phyloP scores from a whole-genome alignment of 1,140 invertebrate genomes.

The Euborellia annulipes region DNA sequence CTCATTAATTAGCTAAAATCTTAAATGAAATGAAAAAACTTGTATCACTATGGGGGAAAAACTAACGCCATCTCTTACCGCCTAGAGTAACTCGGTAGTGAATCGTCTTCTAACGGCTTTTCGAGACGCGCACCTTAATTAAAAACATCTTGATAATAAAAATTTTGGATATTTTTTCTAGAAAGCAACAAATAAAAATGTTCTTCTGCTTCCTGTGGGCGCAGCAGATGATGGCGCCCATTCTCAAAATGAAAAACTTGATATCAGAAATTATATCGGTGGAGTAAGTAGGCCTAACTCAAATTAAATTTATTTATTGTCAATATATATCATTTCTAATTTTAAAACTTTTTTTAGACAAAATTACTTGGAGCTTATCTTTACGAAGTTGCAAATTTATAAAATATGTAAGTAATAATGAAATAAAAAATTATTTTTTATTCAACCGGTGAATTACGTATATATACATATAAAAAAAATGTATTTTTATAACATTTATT shows the following conservation, averaged over 20 bases:
- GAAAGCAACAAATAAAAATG: conserved; percentile 81
- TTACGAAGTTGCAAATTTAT: conserved; percentile 52
- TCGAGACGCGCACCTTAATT: no score
- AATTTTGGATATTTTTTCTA: conserved; percentile 34
- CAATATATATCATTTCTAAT: conserved; percentile 5
- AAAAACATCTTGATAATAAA: no score
- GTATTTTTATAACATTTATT: no score
- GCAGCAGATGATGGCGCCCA: conserved; percentile 92
- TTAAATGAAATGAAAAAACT: no score
- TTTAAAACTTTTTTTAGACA: conserved; percentile 44
- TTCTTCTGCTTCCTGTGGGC: conserved; percentile 81
- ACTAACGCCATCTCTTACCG: no score
- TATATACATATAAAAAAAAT: no score
- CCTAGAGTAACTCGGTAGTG: no score
- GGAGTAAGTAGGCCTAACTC: conserved; percentile 48
- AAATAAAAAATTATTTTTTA: background rate
- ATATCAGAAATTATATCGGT: conserved; percentile 82
- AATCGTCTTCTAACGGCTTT: no score
- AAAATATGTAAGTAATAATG: conserved; percentile 9
- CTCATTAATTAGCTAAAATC: no score
- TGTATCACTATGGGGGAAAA: no score
- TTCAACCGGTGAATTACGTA: no score
- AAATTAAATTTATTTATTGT: conserved; percentile 5
- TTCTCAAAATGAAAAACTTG: conserved; percentile 95
- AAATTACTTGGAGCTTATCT: conserved; percentile 75